Conservation (phyloP, 1,140 invertebrate species). For the Drosophila navojoa region DNA sequence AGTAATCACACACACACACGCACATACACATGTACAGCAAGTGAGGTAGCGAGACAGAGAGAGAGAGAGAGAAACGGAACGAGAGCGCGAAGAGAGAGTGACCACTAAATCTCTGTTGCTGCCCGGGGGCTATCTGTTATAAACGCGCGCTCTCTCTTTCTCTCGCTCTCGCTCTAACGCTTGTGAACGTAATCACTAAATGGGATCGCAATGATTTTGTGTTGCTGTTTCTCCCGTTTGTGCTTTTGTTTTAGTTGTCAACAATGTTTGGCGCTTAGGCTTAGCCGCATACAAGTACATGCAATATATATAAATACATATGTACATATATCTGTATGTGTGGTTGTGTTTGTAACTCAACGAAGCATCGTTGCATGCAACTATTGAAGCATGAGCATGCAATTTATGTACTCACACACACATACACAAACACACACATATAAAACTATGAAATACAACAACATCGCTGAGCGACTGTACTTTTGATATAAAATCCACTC, state of each 20-base stretch:
- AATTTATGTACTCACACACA: slow-evolving; percentile 67
- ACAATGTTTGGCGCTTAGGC: slow-evolving; percentile 65
- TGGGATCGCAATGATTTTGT: slow-evolving; percentile 49
- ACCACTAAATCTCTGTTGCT: slow-evolving; percentile 29
- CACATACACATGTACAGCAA: background rate
- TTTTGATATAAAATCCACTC: slow-evolving; percentile 78
- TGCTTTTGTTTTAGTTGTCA: slow-evolving; percentile 71
- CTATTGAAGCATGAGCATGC: slow-evolving; percentile 80
- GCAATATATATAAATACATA: background rate
- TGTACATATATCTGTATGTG: background rate
- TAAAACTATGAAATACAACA: slow-evolving; percentile 74
- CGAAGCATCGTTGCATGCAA: slow-evolving; percentile 65
- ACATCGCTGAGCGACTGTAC: slow-evolving; percentile 66
- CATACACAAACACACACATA: slow-evolving; percentile 25
- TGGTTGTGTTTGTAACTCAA: slow-evolving; percentile 21
- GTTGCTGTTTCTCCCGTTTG: slow-evolving; percentile 23
- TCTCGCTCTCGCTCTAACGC: slow-evolving; percentile 11
- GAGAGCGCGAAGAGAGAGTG: background rate
- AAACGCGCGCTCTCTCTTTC: slow-evolving; percentile 3
- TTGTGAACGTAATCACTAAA: slow-evolving; percentile 50
- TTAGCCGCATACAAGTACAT: slow-evolving; percentile 35
- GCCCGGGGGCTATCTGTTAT: slow-evolving; percentile 6
- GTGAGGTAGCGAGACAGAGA: background rate
- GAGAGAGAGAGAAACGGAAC: background rate
- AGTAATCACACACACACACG: slow-evolving; percentile 2